phyloP scores from a whole-genome alignment of 37 sponge, comb jelly and placozoan genomes.

The Ephydatia muelleri region DNA sequence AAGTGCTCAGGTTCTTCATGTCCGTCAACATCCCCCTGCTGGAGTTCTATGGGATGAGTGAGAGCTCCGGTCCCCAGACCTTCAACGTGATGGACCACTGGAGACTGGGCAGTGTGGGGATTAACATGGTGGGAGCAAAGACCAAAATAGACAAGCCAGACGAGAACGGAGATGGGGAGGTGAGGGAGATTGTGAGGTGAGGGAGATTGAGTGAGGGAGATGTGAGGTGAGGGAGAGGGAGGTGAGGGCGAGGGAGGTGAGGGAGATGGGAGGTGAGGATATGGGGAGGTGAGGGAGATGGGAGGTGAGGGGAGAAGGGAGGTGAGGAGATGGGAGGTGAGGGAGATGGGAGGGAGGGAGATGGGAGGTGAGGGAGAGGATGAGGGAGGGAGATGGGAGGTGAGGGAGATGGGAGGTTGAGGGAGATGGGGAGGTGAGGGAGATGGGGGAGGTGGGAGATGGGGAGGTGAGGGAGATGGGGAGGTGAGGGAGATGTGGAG shows the following conservation, averaged over 20 bases:
- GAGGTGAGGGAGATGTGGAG: too few relatives aligned
- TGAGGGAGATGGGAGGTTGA: too few relatives aligned
- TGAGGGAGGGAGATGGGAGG: background rate
- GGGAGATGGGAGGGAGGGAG: background rate
- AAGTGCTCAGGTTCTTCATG: conserved; percentile 82
- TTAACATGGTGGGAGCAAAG: conserved; percentile 54
- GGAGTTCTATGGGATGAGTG: conserved; percentile 78
- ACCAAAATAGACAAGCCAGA: conserved; percentile 76
- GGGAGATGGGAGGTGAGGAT: background rate
- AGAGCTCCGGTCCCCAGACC: conserved; percentile 11
- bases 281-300: background rate
- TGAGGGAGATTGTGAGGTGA: background rate
- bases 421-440: too few relatives aligned
- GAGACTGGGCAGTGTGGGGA: conserved; percentile 78
- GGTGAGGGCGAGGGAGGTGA: too few relatives aligned
- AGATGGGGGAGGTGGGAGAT: too few relatives aligned
- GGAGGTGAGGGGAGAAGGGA: background rate
- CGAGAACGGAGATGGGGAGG: conserved; percentile 91
- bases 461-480: too few relatives aligned
- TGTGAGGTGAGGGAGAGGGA: background rate
- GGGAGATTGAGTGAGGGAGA: background rate
- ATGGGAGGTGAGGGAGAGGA: background rate
- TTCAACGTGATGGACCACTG: conserved; percentile 57
- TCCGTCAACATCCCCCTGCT: conserved; percentile 86
- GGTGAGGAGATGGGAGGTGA: background rate